phyloP scores from a whole-genome alignment of 1,140 invertebrate species.

The Bursaphelenchus mucronatus region DNA sequence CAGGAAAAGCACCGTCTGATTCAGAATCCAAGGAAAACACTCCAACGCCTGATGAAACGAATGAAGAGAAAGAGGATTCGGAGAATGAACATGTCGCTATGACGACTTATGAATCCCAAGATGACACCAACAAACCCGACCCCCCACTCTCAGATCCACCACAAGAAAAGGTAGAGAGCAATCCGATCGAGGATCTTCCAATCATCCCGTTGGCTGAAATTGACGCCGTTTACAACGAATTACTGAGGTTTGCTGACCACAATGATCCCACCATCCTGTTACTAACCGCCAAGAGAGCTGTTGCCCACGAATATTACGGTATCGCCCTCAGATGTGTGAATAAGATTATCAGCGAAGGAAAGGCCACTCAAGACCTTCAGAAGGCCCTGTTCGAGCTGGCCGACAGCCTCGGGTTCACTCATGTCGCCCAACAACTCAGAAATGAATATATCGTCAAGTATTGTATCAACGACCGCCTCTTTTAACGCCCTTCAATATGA shows the following conservation, averaged over 20 bases:
- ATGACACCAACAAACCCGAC: too few relatives aligned
- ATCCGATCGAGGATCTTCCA: background rate
- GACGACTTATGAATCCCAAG: too few relatives aligned
- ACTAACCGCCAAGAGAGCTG: slow-evolving; percentile 76
- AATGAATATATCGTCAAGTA: slow-evolving; percentile 35
- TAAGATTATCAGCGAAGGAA: slow-evolving; percentile 72
- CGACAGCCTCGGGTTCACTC: slow-evolving; percentile 41
- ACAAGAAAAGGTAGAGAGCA: too few relatives aligned
- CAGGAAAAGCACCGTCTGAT: slow-evolving; percentile 15
- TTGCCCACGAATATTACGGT: slow-evolving; percentile 73
- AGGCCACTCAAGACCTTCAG: background rate
- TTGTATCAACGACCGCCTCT: slow-evolving; percentile 32
- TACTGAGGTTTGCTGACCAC: slow-evolving; percentile 9
- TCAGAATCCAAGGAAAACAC: slow-evolving; percentile 8
- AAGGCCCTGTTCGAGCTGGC: slow-evolving; percentile 23
- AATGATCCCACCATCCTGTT: slow-evolving; percentile 62
- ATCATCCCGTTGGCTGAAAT: slow-evolving; percentile 1
- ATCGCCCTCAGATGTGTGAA: slow-evolving; percentile 72
- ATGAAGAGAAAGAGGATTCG: background rate
- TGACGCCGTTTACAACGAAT: background rate
- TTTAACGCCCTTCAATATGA: slow-evolving; percentile 10
- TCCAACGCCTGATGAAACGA: background rate
- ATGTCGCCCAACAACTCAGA: slow-evolving; percentile 30
- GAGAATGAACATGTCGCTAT: background rate
- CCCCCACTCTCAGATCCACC: too few relatives aligned